These are phyloP conservation scores for Galaxias olidus DNA, from an alignment of 2,797 vertebrate species.

Conservation along the genomic window DNA sequence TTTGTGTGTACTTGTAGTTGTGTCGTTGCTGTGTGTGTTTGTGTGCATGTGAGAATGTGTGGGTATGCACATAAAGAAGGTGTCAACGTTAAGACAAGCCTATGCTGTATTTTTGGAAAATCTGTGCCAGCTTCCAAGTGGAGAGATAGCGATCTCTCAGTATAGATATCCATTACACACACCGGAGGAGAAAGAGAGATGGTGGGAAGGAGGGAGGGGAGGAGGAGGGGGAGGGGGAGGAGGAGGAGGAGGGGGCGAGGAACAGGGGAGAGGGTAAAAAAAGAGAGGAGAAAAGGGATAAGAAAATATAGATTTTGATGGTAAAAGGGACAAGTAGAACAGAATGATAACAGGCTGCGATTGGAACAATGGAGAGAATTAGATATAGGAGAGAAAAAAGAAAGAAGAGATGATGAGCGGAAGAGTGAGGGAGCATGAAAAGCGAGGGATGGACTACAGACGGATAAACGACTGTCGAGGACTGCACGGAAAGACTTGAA, in stretches of 20 bases:
- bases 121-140: constrained; percentile 59
- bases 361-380: background rate
- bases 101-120: constrained; percentile 69
- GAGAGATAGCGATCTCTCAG: constrained; percentile 55
- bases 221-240: background rate
- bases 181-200: constrained; percentile 6
- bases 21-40: constrained; percentile 3
- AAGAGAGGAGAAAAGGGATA: background rate
- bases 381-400: no score
- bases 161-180: constrained; percentile 62
- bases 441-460: no score
- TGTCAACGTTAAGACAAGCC: constrained; percentile 46
- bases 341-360: background rate
- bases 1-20: background rate
- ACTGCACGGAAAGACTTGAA: background rate
- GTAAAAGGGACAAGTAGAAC: background rate
- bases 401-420: background rate
- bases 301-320: background rate
- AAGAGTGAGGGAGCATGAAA: no score
- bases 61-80: constrained; percentile 9
- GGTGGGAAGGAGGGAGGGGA: background rate
- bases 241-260: constrained; percentile 22
- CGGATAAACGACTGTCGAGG: no score
- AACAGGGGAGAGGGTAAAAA: constrained; percentile 17
- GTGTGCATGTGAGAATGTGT: constrained; percentile 6